Percentiles rank a stretch among this genome's conserved stretches.
These are phyloP conservation scores for Trichonephila inaurata DNA, from an alignment of 1,140 invertebrate species.

Conservation along the genomic window DNA sequence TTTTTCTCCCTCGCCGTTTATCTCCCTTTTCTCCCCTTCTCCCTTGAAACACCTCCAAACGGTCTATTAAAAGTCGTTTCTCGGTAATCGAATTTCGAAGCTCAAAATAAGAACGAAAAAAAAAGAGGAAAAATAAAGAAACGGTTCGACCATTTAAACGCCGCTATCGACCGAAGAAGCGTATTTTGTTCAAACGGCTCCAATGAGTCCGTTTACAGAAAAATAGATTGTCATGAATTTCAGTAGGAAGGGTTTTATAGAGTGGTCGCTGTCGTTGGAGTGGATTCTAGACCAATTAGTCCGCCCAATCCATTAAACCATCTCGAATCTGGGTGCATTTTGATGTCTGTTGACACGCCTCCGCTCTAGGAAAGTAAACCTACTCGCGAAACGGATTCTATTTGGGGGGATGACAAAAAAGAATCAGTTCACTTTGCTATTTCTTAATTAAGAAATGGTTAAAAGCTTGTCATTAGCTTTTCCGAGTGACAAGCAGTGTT, in stretches of 20 bases:
- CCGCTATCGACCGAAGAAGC: conserved; percentile 41
- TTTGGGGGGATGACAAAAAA: neutral
- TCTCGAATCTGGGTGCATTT: neutral
- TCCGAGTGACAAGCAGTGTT: neutral
- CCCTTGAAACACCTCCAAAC: conserved; percentile 53
- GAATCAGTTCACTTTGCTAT: neutral
- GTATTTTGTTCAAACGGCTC: conserved; percentile 42
- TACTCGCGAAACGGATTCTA: neutral
- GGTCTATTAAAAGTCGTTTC: conserved; percentile 69
- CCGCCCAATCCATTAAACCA: conserved; percentile 44
- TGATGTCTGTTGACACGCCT: neutral
- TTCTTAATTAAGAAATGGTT: no score
- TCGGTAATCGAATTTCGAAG: conserved; percentile 68
- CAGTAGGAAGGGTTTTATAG: conserved; percentile 46
- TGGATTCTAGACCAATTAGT: conserved; percentile 54
- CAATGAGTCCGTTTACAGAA: conserved; percentile 34
- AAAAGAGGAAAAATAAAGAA: neutral
- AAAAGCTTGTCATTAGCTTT: no score
- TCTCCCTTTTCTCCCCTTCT: conserved; percentile 22
- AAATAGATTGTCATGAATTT: conserved; percentile 47
- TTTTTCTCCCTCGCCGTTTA: conserved; percentile 15
- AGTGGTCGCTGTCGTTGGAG: neutral
- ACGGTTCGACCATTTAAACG: conserved; percentile 30
- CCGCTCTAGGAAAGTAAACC: neutral
- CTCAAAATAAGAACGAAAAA: conserved; percentile 52